These are phyloP conservation scores for Idris sp. DNA, from an alignment of 1,140 invertebrate species.

Conservation along the genomic window DNA sequence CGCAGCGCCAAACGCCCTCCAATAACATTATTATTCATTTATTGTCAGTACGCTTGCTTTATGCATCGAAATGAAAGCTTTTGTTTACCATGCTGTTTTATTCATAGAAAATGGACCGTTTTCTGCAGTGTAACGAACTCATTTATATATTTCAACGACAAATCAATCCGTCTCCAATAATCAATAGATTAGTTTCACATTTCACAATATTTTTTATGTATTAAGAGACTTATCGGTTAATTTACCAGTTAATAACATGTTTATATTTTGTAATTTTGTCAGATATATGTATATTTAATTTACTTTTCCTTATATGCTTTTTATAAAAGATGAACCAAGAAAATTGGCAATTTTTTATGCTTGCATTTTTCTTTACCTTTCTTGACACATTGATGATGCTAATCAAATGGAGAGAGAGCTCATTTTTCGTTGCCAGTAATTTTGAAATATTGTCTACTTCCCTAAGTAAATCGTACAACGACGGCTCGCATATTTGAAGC, in stretches of 20 bases:
- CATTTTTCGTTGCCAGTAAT: conserved; percentile 14
- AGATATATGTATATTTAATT: no score
- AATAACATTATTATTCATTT: conserved; percentile 60
- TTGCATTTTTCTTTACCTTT: not conserved
- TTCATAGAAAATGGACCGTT: conserved; percentile 38
- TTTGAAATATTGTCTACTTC: conserved; percentile 14
- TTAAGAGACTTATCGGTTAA: no score
- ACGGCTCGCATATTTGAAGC: conserved; percentile 11
- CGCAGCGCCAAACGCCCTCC: conserved; percentile 24
- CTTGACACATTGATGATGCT: not conserved
- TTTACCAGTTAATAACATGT: no score
- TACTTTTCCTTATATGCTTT: no score
- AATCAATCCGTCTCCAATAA: conserved; percentile 37
- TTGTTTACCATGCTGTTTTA: conserved; percentile 37
- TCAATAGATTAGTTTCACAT: conserved; percentile 20
- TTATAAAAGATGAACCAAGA: no score
- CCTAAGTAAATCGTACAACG: conserved; percentile 14
- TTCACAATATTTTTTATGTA: no score
- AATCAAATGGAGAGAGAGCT: conserved; percentile 1
- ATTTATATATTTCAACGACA: conserved; percentile 32
- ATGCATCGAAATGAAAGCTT: conserved; percentile 41
- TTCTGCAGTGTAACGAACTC: conserved; percentile 31
- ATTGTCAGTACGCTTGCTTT: conserved; percentile 50
- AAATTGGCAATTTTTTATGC: no score
- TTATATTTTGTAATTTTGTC: no score